Conservation (phyloP, 2,113 vertebrate genomes). For the Redunca redunca region DNA sequence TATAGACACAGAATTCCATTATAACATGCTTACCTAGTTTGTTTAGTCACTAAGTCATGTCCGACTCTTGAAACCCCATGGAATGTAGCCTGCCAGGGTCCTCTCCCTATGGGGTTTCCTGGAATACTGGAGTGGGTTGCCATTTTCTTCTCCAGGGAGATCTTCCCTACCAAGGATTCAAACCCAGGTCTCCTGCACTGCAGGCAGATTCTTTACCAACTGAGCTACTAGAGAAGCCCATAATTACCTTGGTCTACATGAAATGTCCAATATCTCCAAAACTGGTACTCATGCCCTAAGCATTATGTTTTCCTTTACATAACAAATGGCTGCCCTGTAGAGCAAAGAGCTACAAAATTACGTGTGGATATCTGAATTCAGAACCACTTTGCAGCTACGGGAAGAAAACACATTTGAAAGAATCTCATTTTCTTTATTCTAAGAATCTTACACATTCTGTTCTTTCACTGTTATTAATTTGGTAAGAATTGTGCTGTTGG, state of each 20-base stretch:
- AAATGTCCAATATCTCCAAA: neutral
- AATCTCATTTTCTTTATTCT: neutral
- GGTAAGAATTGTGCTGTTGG: neutral
- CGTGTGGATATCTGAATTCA: neutral
- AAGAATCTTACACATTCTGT: neutral
- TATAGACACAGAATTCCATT: neutral
- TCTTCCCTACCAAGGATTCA: neutral
- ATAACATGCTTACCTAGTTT: neutral
- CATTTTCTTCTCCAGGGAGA: neutral
- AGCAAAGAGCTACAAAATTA: neutral
- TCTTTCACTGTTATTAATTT: neutral
- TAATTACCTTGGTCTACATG: neutral
- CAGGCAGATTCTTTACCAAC: neutral
- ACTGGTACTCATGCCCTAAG: neutral
- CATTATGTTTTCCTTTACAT: neutral
- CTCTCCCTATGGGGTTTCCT: neutral
- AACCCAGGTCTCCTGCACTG: neutral
- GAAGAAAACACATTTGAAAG: neutral
- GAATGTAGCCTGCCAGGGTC: neutral
- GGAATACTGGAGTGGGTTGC: neutral
- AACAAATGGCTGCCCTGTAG: neutral
- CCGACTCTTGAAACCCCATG: neutral
- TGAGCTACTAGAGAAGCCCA: neutral
- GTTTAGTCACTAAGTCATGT: neutral
- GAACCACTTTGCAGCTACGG: neutral